Percentiles rank a stretch among this genome's conserved stretches.
Evolutionary conservation across 2,113 vertebrate species (phyloP).

Genomic region (Zootoca vivipara): DNA sequence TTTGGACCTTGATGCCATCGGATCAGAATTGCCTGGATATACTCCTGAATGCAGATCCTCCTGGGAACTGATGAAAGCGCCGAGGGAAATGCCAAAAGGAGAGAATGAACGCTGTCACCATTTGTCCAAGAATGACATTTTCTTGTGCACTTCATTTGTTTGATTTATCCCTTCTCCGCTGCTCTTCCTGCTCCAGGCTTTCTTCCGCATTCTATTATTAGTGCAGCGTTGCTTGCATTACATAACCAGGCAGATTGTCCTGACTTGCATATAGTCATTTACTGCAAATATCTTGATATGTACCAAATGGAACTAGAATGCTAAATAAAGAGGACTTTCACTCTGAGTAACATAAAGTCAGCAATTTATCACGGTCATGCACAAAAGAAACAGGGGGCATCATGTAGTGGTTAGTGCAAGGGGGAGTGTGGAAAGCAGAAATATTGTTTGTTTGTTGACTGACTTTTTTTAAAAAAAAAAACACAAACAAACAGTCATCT

Average conservation of each 20-base stretch:
- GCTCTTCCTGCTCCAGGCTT: slow-evolving; percentile 40
- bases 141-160: slow-evolving; percentile 19
- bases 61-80: neutral
- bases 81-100: slow-evolving; percentile 4
- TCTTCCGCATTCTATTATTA: slow-evolving; percentile 56
- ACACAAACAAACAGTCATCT: slow-evolving; percentile 39
- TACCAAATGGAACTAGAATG: fast-evolving
- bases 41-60: fast-evolving
- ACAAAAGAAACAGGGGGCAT: fast-evolving
- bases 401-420: neutral
- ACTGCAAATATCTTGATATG: slow-evolving; percentile 25
- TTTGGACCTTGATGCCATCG: neutral
- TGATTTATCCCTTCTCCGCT: slow-evolving; percentile 35
- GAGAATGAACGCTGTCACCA: slow-evolving; percentile 9
- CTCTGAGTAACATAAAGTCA: neutral
- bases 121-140: neutral
- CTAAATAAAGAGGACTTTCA: neutral
- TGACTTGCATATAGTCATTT: slow-evolving; percentile 7
- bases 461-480: neutral
- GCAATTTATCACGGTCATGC: neutral
- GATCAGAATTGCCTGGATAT: neutral
- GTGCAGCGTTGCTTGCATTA: slow-evolving; percentile 36
- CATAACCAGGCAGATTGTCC: slow-evolving; percentile 41
- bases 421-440: fast-evolving
- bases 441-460: slow-evolving; percentile 5